These are phyloP conservation scores for Lutraria lutraria DNA, from an alignment of 2,888 invertebrate genomes.

Conservation along the genomic window DNA sequence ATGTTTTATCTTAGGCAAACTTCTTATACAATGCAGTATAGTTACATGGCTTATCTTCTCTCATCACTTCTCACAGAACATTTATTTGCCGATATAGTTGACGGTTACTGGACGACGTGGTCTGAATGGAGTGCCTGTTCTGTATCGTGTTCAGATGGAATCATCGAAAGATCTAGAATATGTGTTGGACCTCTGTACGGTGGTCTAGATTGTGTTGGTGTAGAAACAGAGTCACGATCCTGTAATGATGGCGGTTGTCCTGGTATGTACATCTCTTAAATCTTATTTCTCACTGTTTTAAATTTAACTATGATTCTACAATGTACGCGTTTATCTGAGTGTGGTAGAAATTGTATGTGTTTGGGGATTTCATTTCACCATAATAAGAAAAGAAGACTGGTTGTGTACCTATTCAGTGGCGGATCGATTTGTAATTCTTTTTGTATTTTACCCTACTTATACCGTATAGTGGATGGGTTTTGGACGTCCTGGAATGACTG, in stretches of 20 bases:
- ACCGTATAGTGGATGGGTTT: constrained; percentile 51
- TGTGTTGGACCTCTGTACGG: constrained; percentile 50
- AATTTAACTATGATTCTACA: too few relatives aligned
- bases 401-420: too few relatives aligned
- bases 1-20: too few relatives aligned
- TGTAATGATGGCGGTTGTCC: constrained; percentile 47
- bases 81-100: constrained; percentile 32
- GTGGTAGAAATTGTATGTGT: too few relatives aligned
- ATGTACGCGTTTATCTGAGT: too few relatives aligned
- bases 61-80: background rate
- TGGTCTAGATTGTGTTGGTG: constrained; percentile 41
- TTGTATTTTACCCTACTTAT: too few relatives aligned
- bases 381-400: too few relatives aligned
- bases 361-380: too few relatives aligned
- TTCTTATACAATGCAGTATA: background rate
- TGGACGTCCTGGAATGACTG: constrained; percentile 52
- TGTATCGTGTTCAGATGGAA: constrained; percentile 49
- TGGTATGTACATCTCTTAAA: constrained; percentile 30
- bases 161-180: constrained; percentile 23
- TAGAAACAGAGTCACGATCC: background rate
- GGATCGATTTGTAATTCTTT: too few relatives aligned
- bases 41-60: too few relatives aligned
- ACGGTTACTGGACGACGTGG: constrained; percentile 47
- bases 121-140: constrained; percentile 48
- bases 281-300: too few relatives aligned